These are phyloP conservation scores for Callinectes sapidus DNA, from an alignment of 2,888 invertebrate genomes.

Conservation along the genomic window DNA sequence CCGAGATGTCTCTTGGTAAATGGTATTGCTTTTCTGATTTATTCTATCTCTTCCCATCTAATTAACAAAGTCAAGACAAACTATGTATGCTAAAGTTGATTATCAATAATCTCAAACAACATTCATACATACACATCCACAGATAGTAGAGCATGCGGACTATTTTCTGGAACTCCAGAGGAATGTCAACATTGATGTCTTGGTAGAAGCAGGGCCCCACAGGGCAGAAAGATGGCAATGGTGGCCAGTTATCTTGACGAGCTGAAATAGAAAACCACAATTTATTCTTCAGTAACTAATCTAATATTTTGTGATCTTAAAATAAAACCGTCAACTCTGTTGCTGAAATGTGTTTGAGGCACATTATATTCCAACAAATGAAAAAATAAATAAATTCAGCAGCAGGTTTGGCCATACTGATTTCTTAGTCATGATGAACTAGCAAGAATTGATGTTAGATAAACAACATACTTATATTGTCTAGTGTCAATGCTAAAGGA, in stretches of 20 bases:
- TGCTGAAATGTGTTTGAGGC: not conserved
- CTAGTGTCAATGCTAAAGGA: slow-evolving; percentile 58
- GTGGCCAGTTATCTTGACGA: slow-evolving; percentile 98
- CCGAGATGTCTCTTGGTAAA: too few species aligned
- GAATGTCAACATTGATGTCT: slow-evolving; percentile 99
- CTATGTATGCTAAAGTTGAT: not conserved
- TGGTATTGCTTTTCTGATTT: too few species aligned
- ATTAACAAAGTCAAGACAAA: not conserved
- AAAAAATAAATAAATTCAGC: not conserved
- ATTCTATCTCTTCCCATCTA: too few species aligned
- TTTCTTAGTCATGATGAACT: not conserved
- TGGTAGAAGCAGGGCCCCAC: slow-evolving; percentile 99
- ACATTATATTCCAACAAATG: not conserved
- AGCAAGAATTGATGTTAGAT: not conserved
- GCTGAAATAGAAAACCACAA: slow-evolving; percentile 75
- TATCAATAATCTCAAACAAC: not conserved
- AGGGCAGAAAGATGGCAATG: slow-evolving; percentile 93
- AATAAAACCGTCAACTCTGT: not conserved
- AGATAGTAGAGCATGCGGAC: slow-evolving; percentile 95
- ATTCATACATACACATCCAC: slow-evolving; percentile 93
- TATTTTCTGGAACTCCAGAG: slow-evolving; percentile 96
- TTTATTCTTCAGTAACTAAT: not conserved
- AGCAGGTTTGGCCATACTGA: not conserved
- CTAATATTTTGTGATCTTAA: not conserved
- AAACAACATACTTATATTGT: slow-evolving; percentile 66